phyloP scores from a whole-genome alignment of 53 echinoderm and acorn worm genomes.

The Holothuria scabra region DNA sequence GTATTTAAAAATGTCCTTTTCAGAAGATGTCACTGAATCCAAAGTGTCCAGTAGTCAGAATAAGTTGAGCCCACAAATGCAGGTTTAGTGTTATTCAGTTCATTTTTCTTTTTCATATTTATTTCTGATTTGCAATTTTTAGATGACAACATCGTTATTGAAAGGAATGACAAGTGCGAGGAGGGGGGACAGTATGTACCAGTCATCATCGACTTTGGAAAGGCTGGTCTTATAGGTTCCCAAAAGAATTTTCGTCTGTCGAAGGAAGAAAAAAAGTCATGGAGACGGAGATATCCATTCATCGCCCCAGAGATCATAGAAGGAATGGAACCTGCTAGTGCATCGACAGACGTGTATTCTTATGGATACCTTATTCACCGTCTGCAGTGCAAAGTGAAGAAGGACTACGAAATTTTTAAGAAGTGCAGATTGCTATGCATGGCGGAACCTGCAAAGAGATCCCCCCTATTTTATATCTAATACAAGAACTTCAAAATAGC shows the following conservation, averaged over 20 bases:
- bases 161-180: not conserved
- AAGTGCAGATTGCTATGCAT: conserved; percentile 3
- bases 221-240: conserved; percentile 5
- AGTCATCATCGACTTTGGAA: conserved; percentile 14
- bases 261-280: conserved; percentile 7
- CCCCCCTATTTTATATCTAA: conserved; percentile 7
- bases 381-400: conserved; percentile 7
- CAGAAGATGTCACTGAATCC: not conserved
- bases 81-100: conserved; percentile 10
- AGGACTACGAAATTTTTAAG: conserved; percentile 4
- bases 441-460: conserved; percentile 25
- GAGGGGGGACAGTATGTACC: not conserved
- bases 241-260: conserved; percentile 8
- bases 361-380: conserved; percentile 7
- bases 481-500: conserved; percentile 15
- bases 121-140: conserved; percentile 14
- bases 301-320: conserved; percentile 18
- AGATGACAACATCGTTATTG: conserved; percentile 13
- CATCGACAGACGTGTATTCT: conserved; percentile 21
- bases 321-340: conserved; percentile 3
- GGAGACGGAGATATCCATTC: conserved; percentile 21
- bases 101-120: not conserved
- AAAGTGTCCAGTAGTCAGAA: conserved; percentile 5
- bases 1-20: too few species aligned
- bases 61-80: not conserved